Conservation (phyloP, 2,888 invertebrate species). For the Aphelenchoides bicaudatus region DNA sequence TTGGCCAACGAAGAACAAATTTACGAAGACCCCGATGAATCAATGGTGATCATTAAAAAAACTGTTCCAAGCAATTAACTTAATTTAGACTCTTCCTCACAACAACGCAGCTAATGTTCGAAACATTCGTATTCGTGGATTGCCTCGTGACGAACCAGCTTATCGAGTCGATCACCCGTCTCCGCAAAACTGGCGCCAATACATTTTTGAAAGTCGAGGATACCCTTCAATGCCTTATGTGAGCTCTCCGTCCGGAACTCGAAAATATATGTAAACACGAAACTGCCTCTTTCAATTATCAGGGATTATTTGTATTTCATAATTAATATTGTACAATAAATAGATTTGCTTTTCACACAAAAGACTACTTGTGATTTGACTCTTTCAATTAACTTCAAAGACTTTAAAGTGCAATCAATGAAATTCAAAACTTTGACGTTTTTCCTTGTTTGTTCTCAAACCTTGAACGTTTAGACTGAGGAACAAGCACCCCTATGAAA, state of each 20-base stretch:
- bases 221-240: slow-evolving; percentile 12
- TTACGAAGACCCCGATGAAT: slow-evolving; percentile 34
- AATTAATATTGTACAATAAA: background rate
- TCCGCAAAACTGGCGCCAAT: slow-evolving; percentile 25
- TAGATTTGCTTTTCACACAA: background rate
- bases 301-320: background rate
- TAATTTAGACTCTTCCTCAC: slow-evolving; percentile 15
- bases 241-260: background rate
- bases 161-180: slow-evolving; percentile 20
- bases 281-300: background rate
- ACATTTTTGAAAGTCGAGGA: slow-evolving; percentile 16
- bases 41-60: slow-evolving; percentile 23
- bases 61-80: background rate
- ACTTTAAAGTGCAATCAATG: too few relatives aligned
- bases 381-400: too few relatives aligned
- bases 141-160: slow-evolving; percentile 16
- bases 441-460: too few relatives aligned
- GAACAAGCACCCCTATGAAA: too few relatives aligned
- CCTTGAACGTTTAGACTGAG: too few relatives aligned
- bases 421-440: too few relatives aligned
- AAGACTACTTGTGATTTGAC: too few relatives aligned
- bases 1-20: slow-evolving; percentile 28
- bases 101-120: background rate
- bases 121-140: slow-evolving; percentile 15
- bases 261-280: background rate